Evolutionary conservation across 2,888 invertebrate species (phyloP), one percentile per base, ranked within the genome.

Genomic region (Opisthograptis luteolata): DNA sequence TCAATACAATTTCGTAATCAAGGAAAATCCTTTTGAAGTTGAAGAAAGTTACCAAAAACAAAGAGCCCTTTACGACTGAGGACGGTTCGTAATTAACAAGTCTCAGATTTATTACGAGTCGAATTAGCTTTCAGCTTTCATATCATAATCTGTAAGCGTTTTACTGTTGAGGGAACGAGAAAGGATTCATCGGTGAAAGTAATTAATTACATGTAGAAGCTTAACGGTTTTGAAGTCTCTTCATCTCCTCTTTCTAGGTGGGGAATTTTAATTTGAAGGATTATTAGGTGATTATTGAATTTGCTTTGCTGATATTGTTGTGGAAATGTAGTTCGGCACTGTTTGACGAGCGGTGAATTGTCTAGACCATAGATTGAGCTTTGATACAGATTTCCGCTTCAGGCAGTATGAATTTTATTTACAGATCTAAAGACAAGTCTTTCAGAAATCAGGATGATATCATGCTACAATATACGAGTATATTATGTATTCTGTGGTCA

Each of bases 51-150:
- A 60, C 57, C 63, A 66, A 71, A 76, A 81, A 84, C 80, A 84
- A 85, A 79, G 73, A 68, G 60, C 68, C 71, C 74, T 83, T 84
- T 79, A 81, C 75, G 78, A 80, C 70, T 76, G 72, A 71, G 64
- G 67, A 73, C 66, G 70, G 64, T 70, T 73, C 70, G 78, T 81
- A 84, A 86, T 87, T 87, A 86, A 84, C 82, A 84, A 84, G 79
- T 82, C 82, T 76, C 73, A 53, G 71, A 84, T 86, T 87, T 85
- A 86, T 85, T 80, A 80, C 74, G 73, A 77, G 70, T 79, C 72
- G 76, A 83, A 86, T 85, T 80, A 84, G 81, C 87, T 85, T 85
- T 80, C 80, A 82, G 68, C 81, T 83, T 85, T 84, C 81, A 84
- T 82, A 84, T 85, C 79, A 87, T 84, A 84, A 84, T 85, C 80